Conservation (phyloP, 1,140 invertebrate genomes). For the Odontomachus brunneus region DNA sequence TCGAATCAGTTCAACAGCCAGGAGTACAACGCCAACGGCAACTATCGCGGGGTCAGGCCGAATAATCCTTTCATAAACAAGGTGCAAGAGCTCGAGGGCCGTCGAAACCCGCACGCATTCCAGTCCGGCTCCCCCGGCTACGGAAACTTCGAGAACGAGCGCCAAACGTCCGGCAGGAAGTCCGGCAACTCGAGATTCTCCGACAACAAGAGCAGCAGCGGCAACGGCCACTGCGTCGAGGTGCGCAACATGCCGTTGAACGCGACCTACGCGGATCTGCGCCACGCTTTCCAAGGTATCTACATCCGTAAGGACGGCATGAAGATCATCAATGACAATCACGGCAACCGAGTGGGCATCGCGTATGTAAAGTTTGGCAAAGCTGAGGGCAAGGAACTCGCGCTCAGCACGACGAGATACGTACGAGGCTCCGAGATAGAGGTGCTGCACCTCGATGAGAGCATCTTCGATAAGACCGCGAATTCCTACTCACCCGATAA, state of each 20-base stretch:
- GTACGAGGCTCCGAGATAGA: constrained; percentile 87
- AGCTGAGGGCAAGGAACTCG: constrained; percentile 89
- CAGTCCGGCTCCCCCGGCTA: constrained; percentile 77
- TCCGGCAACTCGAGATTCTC: constrained; percentile 69
- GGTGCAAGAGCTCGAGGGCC: constrained; percentile 87
- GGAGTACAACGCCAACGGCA: constrained; percentile 63
- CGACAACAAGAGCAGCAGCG: constrained; percentile 49
- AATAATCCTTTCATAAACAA: constrained; percentile 78
- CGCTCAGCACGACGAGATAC: constrained; percentile 85
- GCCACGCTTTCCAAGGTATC: constrained; percentile 92
- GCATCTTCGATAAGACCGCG: constrained; percentile 88
- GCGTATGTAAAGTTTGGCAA: constrained; percentile 92
- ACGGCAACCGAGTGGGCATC: constrained; percentile 91
- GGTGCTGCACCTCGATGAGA: constrained; percentile 88
- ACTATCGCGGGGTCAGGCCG: constrained; percentile 68
- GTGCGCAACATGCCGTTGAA: constrained; percentile 89
- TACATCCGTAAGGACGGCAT: constrained; percentile 93
- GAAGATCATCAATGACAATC: constrained; percentile 93
- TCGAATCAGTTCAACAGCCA: constrained; percentile 73
- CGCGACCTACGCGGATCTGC: constrained; percentile 91
- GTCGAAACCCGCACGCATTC: constrained; percentile 87
- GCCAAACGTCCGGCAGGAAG: constrained; percentile 66
- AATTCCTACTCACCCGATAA: constrained; percentile 87
- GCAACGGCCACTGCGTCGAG: constrained; percentile 88
- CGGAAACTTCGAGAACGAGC: constrained; percentile 66